These are phyloP conservation scores for Pterocles gutturalis DNA, from an alignment of 2,113 vertebrate species.

Conservation along the genomic window DNA sequence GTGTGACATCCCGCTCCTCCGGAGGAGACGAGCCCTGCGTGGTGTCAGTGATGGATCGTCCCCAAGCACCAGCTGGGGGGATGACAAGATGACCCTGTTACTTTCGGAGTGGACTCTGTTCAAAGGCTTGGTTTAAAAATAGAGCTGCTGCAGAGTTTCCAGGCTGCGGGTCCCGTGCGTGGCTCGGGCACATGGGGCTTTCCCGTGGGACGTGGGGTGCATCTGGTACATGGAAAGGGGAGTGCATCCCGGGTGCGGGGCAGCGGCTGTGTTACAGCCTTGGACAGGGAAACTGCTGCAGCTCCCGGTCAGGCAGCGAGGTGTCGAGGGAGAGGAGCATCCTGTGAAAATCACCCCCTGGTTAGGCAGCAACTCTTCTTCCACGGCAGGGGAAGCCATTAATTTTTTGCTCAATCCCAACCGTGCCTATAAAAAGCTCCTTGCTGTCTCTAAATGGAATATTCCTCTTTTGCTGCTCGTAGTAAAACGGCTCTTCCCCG, in stretches of 20 bases:
- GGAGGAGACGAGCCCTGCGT: fast-evolving
- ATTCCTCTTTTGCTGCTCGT: fast-evolving
- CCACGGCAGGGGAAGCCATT: not conserved
- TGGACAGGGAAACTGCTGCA: not conserved
- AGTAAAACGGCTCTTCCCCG: not conserved
- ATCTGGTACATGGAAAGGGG: fast-evolving
- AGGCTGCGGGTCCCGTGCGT: not conserved
- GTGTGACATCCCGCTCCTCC: not conserved
- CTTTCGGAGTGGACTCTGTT: not conserved
- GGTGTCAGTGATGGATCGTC: not conserved
- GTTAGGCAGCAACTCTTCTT: not conserved
- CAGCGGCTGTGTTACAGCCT: not conserved
- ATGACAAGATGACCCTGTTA: not conserved
- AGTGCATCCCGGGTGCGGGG: fast-evolving
- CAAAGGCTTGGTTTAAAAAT: slow-evolving; percentile 1
- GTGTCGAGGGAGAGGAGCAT: not conserved
- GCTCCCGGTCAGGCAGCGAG: no score
- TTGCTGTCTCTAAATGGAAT: not conserved
- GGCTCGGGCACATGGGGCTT: not conserved
- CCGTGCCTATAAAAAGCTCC: fast-evolving
- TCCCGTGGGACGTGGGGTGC: not conserved
- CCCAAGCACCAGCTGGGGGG: fast-evolving
- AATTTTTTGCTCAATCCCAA: not conserved
- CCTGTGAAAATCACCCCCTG: fast-evolving
- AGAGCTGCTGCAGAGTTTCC: not conserved